Evolutionary conservation across 2,888 invertebrate genomes (phyloP), one percentile per base, ranked within the genome.

Genomic region (Fragum fragum): DNA sequence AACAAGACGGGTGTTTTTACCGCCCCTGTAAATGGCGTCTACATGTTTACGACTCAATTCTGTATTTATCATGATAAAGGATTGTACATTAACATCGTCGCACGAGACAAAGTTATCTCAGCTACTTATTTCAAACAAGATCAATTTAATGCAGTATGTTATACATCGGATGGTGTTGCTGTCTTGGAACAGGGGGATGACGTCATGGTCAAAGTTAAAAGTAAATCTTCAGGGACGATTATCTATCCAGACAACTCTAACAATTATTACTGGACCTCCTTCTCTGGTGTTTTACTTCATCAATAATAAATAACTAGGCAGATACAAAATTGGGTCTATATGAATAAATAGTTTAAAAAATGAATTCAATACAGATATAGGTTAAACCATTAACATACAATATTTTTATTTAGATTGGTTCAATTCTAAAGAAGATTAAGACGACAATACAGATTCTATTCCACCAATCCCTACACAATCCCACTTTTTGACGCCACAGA

Each of bases 211-310:
- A 26, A 26, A 23, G 26, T 57, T 57, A 26, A 6, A 23, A 26
- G 57, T 21, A 57, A 57, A 57, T 57, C 57, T 21, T 57, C 57
- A 11, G 57, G 57, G 5, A 14, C 21, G 21, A n/a, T 57, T 3
- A 57, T 57, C 21, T 14, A 26, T 5, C 9, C 9, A 57, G 57
- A 57, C 26, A 11, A 26, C 23, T 26, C 21, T 2, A 57, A 26
- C 11, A 57, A 57, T 14, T 57, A 57, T 57, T 57, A 57, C 57
- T 57, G 57, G 57, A 57, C 57, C 57, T 57, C 21, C 7, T 57
- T 57, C 57, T 57, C 57, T 57, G 57, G 57, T 7, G 57, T 57
- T 26, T 23, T 57, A 23, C 21, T 57, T 23, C 57, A 57, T 57
- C 32, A 36, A 36, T 36, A 36, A 36, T 9, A 36, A 36, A n/a